These are phyloP conservation scores for Vireo altiloquus DNA, from an alignment of 2,113 vertebrate species.

Conservation along the genomic window DNA sequence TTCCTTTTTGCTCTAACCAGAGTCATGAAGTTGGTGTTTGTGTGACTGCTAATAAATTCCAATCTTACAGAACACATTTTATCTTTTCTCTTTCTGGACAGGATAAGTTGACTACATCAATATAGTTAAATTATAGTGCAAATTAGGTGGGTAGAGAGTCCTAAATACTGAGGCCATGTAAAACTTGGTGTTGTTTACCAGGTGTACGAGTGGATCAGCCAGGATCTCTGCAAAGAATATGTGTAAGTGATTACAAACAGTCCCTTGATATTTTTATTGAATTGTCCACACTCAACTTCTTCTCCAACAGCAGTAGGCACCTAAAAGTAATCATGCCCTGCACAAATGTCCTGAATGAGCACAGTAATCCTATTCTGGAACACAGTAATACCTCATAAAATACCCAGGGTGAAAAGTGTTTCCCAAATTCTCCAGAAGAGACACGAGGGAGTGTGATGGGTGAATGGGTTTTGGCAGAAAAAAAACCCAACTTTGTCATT, in stretches of 20 bases:
- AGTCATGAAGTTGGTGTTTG: not conserved
- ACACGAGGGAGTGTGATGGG: accelerated
- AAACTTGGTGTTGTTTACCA: not conserved
- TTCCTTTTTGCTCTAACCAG: not conserved
- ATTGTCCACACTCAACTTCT: not conserved
- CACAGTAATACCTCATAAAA: not conserved
- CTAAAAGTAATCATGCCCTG: not conserved
- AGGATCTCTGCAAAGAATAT: not conserved
- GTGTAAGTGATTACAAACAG: not conserved
- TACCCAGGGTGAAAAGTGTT: not conserved
- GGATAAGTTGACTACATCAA: not conserved
- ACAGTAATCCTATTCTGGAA: not conserved
- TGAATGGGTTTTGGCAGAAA: not conserved
- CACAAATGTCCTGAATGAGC: not conserved
- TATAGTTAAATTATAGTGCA: not conserved
- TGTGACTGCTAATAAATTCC: not conserved
- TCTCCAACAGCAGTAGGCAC: not conserved
- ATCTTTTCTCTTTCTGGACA: not conserved
- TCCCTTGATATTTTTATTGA: not conserved
- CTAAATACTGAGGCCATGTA: not conserved
- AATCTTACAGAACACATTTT: not conserved
- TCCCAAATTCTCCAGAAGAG: not conserved
- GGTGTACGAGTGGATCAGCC: not conserved
- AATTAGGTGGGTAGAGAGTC: not conserved
- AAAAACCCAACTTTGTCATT: not conserved